Evolutionary conservation across 2,888 invertebrate species (phyloP).

Genomic region (Nysson spinosus): DNA sequence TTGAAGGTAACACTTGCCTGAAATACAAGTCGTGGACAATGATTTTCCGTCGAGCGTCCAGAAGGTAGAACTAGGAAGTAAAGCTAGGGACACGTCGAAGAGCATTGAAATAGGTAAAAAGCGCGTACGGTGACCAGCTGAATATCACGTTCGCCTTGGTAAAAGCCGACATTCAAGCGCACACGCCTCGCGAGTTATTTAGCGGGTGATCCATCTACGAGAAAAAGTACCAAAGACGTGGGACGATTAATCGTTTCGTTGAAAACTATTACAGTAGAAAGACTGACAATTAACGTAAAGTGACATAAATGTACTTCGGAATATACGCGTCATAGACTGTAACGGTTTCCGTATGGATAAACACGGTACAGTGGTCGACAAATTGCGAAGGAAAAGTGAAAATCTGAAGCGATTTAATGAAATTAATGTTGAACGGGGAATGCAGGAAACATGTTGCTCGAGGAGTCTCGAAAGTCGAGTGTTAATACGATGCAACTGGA

Average conservation of each 20-base stretch:
- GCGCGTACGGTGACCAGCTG: constrained; percentile 12
- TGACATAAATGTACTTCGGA: constrained; percentile 10
- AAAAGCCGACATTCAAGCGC: constrained; percentile 49
- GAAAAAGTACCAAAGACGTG: constrained; percentile 53
- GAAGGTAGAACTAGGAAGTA: constrained; percentile 35
- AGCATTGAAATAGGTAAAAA: constrained; percentile 10
- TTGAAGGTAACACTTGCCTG: too few relatives aligned
- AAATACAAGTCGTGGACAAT: constrained; percentile 13
- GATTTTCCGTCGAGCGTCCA: constrained; percentile 22
- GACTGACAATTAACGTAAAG: not conserved
- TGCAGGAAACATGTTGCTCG: not conserved
- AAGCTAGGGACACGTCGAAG: constrained; percentile 25
- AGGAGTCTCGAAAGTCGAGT: too few relatives aligned
- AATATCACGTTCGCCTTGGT: constrained; percentile 15
- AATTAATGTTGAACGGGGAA: not conserved
- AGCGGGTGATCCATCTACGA: constrained; percentile 44
- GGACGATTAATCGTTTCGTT: constrained; percentile 40
- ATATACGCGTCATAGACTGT: not conserved
- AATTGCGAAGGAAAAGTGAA: not conserved
- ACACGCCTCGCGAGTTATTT: constrained; percentile 49
- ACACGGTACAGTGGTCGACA: not conserved
- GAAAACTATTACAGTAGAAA: constrained; percentile 15
- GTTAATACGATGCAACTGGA: too few relatives aligned
- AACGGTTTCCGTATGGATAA: constrained; percentile 9
- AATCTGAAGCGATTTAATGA: not conserved